Evolutionary conservation across 2,888 invertebrate species (phyloP), one percentile per base, ranked within the genome.

Genomic region (Melikaiella ostensackeni): DNA sequence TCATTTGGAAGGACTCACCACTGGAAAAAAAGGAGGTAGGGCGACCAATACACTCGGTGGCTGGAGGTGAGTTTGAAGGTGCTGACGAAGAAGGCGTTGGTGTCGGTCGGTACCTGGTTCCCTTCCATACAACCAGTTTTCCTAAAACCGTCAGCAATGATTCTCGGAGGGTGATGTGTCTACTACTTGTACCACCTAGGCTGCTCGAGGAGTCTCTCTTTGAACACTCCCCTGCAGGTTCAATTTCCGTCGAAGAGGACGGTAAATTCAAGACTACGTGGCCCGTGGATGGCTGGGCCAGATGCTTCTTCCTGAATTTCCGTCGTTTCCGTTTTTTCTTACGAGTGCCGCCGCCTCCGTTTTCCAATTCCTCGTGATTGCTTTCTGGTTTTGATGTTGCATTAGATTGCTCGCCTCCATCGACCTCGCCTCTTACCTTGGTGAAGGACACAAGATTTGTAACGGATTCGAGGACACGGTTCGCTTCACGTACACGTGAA

Each of bases 131-230:
- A 88, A 94, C 94, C 89, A 94, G 92, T 91, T 94, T 94, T 86
- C 94, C 94, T 84, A 94, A 92, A 87, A 94, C 93, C 81, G 94
- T 93, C 86, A 95, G 93, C 88, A 95, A 93, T 82, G 95, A 95
- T 89, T 94, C 94, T 86, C 95, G 93, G 86, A 95, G 88, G 77
- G 92, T 92, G 80, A 90, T 91, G 83, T 92, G 92, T 81, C 92
- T 90, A 74, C 89, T 86, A 79, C 87, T 88, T 79, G 86, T 88
- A 70, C 90, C 91, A 33, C 91, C 91, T 64, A 91, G 81, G 76
- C 91, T 91, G 81, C 89, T 89, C 78, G 89, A 89, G 8, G 91
- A 90, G 82, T 89, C 91, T 63, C 90, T 84, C 59, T 88, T 89
- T 38, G 90, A 89, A 79, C 88, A 90, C 77, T 89, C 88, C 74